Evolutionary conservation across 2,888 invertebrate genomes (phyloP).

Genomic region (Ceraclea dissimilis): DNA sequence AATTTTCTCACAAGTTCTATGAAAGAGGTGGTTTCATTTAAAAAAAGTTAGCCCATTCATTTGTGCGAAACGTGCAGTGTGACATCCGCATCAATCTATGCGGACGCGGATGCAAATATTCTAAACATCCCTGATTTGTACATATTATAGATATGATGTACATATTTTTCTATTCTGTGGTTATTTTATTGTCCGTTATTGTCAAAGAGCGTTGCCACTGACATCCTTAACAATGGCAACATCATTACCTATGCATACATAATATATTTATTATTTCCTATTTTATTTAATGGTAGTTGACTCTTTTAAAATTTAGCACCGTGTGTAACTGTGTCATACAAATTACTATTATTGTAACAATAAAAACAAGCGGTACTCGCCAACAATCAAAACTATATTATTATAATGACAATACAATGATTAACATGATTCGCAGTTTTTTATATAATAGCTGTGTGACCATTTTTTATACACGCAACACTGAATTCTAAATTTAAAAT

Average conservation of each 20-base stretch:
- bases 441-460: no score
- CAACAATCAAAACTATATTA: not conserved
- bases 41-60: no score
- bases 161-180: no score
- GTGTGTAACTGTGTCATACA: not conserved
- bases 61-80: no score
- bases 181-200: no score
- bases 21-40: no score
- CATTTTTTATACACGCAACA: not conserved
- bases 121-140: no score
- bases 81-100: no score
- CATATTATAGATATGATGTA: no score
- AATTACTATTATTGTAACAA: not conserved
- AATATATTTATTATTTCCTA: not conserved
- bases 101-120: no score
- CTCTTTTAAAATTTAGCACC: not conserved
- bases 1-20: no score
- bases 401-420: not conserved
- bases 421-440: not conserved
- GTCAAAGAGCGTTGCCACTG: slow-evolving; percentile 10
- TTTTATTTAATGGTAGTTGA: not conserved
- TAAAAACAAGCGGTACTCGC: not conserved
- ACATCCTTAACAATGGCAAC: slow-evolving; percentile 13
- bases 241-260: not conserved
- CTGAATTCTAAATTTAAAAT: not conserved